Base-by-base conservation (phyloP, 2,797 vertebrate genomes). In the Sebastes trivittatus region DNA sequence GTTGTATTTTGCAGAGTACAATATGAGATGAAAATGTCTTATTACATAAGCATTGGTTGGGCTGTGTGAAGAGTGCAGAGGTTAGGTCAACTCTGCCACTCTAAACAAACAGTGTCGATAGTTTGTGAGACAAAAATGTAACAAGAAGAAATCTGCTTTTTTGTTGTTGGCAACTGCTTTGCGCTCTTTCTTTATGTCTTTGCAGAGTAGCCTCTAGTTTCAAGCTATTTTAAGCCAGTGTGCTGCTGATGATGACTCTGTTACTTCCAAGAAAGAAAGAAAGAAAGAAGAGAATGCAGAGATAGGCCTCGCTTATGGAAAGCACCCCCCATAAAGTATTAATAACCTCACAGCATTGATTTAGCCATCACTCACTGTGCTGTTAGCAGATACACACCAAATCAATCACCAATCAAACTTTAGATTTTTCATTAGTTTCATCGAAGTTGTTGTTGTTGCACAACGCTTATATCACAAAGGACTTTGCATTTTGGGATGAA, bases 141-240 rank as follows among this genome's bases (percentile, higher is more conserved):
- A 59, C 18, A 4, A 63, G 6, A 76, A 38, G 0, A 52, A 46
- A 56, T 42, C 5, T 2, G 16, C 9, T 4, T 14, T 27, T 22
- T 78, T 58, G 11, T 38, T 14, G 16, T 1, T 30, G 36, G 25
- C n/a, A 63, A 46, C 8, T 65, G 23, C 22, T 23, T 6, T 54
- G 49, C n/a, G 23, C 55, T 71, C 18, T 10, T 61, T 77, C 5
- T 66, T 22, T 18, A 36, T 73, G 10, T 62, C 14, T 77, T 56
- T 80, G 64, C 73, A 84, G 42, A 72, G 65, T 42, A 32, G 22
- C 23, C 23, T 91, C 80, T 89, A 86, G 0, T 46, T 46, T 2
- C 42, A 46, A 46, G 42, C 42, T 46, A 46, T 89, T 90, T 92
- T 81, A 79, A 83, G 78, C 22, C 46, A 10, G 4, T 3, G 22